Evolutionary conservation across 2,113 vertebrate species (phyloP).

Genomic region (Corythoichthys intestinalis): DNA sequence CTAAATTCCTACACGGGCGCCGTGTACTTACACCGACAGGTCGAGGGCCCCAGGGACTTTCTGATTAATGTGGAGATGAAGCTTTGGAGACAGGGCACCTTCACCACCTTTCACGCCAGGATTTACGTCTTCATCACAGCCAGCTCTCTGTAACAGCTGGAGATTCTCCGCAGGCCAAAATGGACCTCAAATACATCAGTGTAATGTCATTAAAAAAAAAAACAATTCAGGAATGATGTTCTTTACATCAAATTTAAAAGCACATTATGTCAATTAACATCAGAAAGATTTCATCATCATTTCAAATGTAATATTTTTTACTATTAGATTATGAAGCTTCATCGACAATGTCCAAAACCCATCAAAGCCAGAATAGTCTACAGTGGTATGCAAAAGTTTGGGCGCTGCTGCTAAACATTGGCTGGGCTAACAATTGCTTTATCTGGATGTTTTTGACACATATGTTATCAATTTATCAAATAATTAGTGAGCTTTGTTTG

Average conservation of each 20-base stretch:
- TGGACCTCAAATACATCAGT: constrained; percentile 27
- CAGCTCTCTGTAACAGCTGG: constrained; percentile 64
- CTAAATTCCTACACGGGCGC: constrained; percentile 87
- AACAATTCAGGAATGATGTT: constrained; percentile 7
- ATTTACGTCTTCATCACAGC: constrained; percentile 91
- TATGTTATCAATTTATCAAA: constrained; percentile 6
- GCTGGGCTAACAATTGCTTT: background rate
- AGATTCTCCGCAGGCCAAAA: constrained; percentile 2
- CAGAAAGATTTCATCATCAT: background rate
- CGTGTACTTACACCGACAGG: constrained; percentile 81
- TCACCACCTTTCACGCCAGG: constrained; percentile 87
- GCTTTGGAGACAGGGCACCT: constrained; percentile 87
- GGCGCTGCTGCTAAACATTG: no score
- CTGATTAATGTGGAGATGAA: constrained; percentile 89
- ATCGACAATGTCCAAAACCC: background rate
- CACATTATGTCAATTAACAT: background rate
- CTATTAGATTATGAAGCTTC: background rate
- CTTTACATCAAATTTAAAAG: constrained; percentile 13
- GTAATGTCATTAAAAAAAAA: constrained; percentile 10
- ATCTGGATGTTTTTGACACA: background rate
- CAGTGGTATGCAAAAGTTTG: constrained; percentile 4
- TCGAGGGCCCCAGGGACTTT: constrained; percentile 82
- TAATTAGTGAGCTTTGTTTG: constrained; percentile 5
- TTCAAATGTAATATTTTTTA: background rate
- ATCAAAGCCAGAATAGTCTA: background rate